Conservation (phyloP, 1,140 invertebrate species). For the Geopemphigus sp. region DNA sequence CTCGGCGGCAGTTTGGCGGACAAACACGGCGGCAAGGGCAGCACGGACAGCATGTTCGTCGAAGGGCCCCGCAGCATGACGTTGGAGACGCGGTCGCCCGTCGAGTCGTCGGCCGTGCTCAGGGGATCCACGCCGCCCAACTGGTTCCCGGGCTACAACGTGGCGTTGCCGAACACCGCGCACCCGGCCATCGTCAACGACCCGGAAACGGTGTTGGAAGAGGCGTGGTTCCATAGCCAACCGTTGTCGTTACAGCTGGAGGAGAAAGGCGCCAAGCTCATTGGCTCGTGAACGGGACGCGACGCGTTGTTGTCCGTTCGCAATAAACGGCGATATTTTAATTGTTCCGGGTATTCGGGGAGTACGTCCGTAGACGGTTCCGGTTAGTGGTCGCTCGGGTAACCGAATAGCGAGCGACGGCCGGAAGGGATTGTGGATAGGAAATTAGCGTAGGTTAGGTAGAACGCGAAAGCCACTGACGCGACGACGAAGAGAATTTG, state of each 20-base stretch:
- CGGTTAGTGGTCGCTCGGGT: too few relatives aligned
- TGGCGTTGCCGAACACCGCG: constrained; percentile 13
- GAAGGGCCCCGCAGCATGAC: not conserved
- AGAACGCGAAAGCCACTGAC: too few relatives aligned
- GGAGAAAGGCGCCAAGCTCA: constrained; percentile 27
- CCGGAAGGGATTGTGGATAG: too few relatives aligned
- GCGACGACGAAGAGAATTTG: too few relatives aligned
- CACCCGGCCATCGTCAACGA: not conserved
- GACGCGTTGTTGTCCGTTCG: too few relatives aligned
- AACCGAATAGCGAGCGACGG: too few relatives aligned
- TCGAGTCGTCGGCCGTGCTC: constrained; percentile 14
- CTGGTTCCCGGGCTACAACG: constrained; percentile 38
- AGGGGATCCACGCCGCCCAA: constrained; percentile 14
- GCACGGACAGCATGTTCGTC: too few relatives aligned
- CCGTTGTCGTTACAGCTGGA: constrained; percentile 21
- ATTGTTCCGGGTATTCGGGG: too few relatives aligned
- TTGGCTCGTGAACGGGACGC: not conserved
- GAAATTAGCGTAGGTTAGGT: too few relatives aligned
- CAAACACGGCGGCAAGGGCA: not conserved
- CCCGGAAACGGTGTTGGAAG: not conserved
- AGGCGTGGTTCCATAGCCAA: constrained; percentile 41
- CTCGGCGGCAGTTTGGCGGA: not conserved
- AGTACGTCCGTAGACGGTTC: too few relatives aligned
- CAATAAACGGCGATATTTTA: too few relatives aligned
- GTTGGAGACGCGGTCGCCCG: not conserved